Conservation (phyloP, 2,888 invertebrate genomes). For the Tuta absoluta region DNA sequence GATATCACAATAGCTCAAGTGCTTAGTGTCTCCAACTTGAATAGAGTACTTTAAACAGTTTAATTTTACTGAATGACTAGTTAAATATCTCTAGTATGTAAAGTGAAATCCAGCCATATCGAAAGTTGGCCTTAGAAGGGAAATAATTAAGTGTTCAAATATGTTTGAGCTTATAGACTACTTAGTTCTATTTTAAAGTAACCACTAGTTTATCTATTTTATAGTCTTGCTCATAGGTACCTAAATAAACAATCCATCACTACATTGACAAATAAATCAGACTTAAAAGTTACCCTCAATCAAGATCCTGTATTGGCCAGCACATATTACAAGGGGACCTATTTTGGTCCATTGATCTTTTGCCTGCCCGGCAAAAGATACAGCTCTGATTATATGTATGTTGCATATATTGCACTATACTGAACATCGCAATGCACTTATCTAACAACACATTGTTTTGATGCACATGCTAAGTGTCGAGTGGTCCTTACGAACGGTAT, state of each 20-base stretch:
- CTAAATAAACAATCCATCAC: no score
- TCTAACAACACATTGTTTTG: background rate
- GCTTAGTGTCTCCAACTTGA: slow-evolving; percentile 3
- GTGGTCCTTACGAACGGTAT: background rate
- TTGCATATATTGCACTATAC: background rate
- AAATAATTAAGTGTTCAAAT: no score
- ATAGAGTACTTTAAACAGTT: background rate
- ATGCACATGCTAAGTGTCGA: background rate
- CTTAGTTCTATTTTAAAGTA: no score
- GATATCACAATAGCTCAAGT: background rate
- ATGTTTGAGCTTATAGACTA: no score
- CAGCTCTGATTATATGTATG: background rate
- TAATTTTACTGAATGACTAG: slow-evolving; percentile 1
- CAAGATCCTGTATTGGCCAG: no score
- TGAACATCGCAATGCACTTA: background rate
- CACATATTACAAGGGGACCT: no score
- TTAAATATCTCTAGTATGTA: background rate
- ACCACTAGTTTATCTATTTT: no score
- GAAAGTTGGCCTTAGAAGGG: no score
- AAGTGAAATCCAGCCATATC: background rate
- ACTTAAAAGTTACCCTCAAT: no score
- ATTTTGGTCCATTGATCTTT: no score
- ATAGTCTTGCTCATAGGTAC: no score
- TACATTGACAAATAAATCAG: no score
- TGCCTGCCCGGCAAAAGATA: background rate